Percentiles rank a stretch among this genome's conserved stretches.
Evolutionary conservation across 2,888 invertebrate genomes (phyloP).

Genomic region (Galerucella pusilla): DNA sequence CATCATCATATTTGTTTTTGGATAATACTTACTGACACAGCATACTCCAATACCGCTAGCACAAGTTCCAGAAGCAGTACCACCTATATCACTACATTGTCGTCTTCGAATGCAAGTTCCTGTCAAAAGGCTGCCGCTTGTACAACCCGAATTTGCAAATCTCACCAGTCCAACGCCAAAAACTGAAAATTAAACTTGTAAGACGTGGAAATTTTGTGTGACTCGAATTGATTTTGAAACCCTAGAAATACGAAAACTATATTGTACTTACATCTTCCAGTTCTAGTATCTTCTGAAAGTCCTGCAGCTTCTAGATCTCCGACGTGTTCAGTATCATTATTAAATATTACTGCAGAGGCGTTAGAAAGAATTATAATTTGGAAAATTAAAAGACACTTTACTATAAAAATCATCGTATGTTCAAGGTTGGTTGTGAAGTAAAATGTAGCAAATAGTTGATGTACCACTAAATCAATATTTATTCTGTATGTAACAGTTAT

Average conservation of each 20-base stretch:
- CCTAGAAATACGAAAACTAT: background rate
- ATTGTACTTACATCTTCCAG: constrained; percentile 18
- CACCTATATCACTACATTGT: constrained; percentile 78
- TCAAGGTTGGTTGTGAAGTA: background rate
- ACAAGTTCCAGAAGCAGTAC: constrained; percentile 79
- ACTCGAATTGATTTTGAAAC: background rate
- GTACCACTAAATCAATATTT: constrained; percentile 3
- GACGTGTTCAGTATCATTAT: background rate
- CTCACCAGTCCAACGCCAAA: constrained; percentile 72
- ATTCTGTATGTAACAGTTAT: background rate
- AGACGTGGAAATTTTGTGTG: no score
- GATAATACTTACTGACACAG: constrained; percentile 78
- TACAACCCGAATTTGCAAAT: constrained; percentile 78
- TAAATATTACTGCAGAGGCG: background rate
- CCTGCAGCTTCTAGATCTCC: background rate
- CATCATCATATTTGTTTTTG: background rate
- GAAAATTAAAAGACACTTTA: background rate
- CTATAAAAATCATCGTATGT: background rate
- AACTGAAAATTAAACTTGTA: constrained; percentile 24
- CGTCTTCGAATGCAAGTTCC: constrained; percentile 84
- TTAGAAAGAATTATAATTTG: background rate
- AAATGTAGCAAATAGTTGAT: background rate
- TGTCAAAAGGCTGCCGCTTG: constrained; percentile 72
- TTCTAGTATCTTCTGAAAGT: background rate
- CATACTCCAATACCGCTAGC: constrained; percentile 81